Percentiles rank a stretch among this genome's conserved stretches.
phyloP scores from a whole-genome alignment of 1,140 invertebrate genomes.

The Philotrypesis tridentata region DNA sequence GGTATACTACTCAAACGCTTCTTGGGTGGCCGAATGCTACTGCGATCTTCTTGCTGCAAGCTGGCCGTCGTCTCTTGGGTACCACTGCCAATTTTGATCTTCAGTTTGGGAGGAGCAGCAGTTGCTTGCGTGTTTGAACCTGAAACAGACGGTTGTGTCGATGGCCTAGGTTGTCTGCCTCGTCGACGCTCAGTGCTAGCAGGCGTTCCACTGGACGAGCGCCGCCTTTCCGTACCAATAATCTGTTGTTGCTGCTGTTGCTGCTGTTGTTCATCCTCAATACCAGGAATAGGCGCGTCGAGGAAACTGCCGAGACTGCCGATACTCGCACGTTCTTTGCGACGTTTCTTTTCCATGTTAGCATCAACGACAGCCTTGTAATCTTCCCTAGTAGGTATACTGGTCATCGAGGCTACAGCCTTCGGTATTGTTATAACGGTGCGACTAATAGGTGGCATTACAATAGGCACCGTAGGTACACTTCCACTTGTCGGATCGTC shows the following conservation, averaged over 20 bases:
- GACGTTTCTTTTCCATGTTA: constrained; percentile 79
- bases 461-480: constrained; percentile 73
- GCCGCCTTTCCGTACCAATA: constrained; percentile 65
- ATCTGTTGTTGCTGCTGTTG: not conserved
- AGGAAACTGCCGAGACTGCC: constrained; percentile 48
- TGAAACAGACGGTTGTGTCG: constrained; percentile 66
- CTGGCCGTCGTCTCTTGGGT: constrained; percentile 67
- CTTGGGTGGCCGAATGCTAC: constrained; percentile 80
- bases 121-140: constrained; percentile 56
- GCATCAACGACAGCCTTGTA: constrained; percentile 81
- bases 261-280: constrained; percentile 46
- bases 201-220: constrained; percentile 54
- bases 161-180: constrained; percentile 71
- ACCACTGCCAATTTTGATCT: constrained; percentile 85
- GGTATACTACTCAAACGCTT: constrained; percentile 84
- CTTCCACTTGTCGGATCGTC: constrained; percentile 75
- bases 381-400: constrained; percentile 87
- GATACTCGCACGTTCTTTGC: constrained; percentile 75
- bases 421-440: constrained; percentile 89
- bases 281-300: constrained; percentile 31
- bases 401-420: constrained; percentile 89
- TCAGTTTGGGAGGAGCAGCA: constrained; percentile 79
- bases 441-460: constrained; percentile 78
- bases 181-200: constrained; percentile 73
- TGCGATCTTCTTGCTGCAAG: constrained; percentile 70